Conservation (phyloP, 2,888 invertebrate genomes). For the Caenorhabditis macrosperma region DNA sequence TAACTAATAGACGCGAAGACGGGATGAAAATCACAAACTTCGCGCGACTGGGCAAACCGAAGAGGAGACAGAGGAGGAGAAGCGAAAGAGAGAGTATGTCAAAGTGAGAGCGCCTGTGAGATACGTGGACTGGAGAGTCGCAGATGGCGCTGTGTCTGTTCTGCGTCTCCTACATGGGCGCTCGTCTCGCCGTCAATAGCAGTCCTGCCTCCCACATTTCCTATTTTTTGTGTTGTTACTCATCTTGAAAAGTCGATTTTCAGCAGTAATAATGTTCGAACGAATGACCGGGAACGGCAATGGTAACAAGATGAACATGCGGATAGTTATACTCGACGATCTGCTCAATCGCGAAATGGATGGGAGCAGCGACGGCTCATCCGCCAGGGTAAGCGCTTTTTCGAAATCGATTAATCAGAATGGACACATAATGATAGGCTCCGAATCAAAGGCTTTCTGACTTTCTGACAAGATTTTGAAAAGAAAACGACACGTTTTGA, state of each 20-base stretch:
- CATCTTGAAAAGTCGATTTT: constrained; percentile 30
- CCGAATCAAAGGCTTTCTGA: too few species aligned
- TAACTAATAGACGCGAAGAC: constrained; percentile 36
- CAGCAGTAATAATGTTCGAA: constrained; percentile 59
- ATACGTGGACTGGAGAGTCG: constrained; percentile 35
- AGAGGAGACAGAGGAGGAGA: constrained; percentile 15
- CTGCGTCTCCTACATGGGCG: constrained; percentile 14
- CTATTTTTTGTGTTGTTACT: constrained; percentile 39
- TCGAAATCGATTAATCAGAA: too few species aligned
- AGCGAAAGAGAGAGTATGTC: constrained; percentile 15
- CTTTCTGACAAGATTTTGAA: too few species aligned
- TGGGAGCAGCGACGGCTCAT: constrained; percentile 62
- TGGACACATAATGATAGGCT: background rate
- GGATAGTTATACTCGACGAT: constrained; percentile 74
- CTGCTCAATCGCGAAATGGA: constrained; percentile 63
- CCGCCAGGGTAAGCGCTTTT: constrained; percentile 62
- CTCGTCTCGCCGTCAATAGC: constrained; percentile 25
- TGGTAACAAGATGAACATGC: constrained; percentile 78
- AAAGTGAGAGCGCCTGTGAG: constrained; percentile 14
- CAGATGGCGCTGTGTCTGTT: constrained; percentile 19
- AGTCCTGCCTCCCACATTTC: constrained; percentile 40
- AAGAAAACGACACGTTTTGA: too few species aligned
- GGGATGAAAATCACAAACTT: constrained; percentile 48
- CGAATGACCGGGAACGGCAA: constrained; percentile 74
- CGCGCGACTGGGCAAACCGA: constrained; percentile 24